A percentile compares a stretch with the other conserved stretches of the same genome.
Conservation (phyloP, 1,140 invertebrate species). For the Idris sp. region DNA sequence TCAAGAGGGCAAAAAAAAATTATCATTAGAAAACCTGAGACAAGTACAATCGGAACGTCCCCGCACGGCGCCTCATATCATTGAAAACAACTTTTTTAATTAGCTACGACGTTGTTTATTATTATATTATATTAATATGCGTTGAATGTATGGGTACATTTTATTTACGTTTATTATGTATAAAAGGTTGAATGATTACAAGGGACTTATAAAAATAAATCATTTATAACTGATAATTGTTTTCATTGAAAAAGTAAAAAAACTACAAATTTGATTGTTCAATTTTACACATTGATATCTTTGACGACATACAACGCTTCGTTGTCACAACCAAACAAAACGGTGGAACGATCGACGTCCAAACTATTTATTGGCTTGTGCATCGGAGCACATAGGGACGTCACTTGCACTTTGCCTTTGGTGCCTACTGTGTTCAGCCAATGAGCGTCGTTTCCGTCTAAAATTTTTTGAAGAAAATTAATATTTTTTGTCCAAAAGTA, state of each 20-base stretch:
- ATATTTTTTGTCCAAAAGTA: too few relatives aligned
- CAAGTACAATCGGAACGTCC: slow-evolving; percentile 19
- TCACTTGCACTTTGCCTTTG: slow-evolving; percentile 85
- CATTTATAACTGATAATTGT: too few relatives aligned
- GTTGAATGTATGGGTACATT: neutral
- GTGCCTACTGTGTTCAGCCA: slow-evolving; percentile 84
- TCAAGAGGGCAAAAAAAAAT: slow-evolving; percentile 31
- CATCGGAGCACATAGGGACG: slow-evolving; percentile 83
- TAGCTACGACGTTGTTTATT: neutral
- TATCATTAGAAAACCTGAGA: neutral
- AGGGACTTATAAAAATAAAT: too few relatives aligned
- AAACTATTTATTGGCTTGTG: slow-evolving; percentile 88
- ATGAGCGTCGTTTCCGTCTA: slow-evolving; percentile 78
- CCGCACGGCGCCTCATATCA: slow-evolving; percentile 52
- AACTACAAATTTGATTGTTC: slow-evolving; percentile 1
- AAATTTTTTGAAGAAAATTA: slow-evolving; percentile 27
- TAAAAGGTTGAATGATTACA: too few relatives aligned
- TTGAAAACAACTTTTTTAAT: slow-evolving; percentile 59
- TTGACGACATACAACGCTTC: slow-evolving; percentile 88
- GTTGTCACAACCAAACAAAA: slow-evolving; percentile 90
- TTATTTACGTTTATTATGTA: slow-evolving; percentile 3
- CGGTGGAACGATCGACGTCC: slow-evolving; percentile 84
- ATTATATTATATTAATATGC: slow-evolving; percentile 1
- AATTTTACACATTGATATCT: slow-evolving; percentile 75
- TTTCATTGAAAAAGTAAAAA: too few relatives aligned